These are phyloP conservation scores for Elgaria multicarinata DNA, from an alignment of 2,113 vertebrate genomes.

Conservation along the genomic window DNA sequence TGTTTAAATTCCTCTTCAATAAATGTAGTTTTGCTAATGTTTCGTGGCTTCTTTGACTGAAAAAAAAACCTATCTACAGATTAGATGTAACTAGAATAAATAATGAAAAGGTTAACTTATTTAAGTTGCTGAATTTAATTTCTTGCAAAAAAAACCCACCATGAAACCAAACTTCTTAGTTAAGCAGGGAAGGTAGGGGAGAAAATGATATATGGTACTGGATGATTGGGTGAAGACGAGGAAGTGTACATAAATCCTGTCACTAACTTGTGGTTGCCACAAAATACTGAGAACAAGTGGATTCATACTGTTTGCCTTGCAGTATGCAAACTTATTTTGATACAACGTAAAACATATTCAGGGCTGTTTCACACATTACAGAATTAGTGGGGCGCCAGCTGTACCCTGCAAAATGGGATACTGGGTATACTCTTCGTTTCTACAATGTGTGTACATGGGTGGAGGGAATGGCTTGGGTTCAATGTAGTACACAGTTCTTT, in stretches of 20 bases:
- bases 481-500: not conserved
- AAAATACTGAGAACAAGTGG: not conserved
- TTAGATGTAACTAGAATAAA: not conserved
- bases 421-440: not conserved
- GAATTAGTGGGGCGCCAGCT: not conserved
- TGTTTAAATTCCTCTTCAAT: conserved; percentile 31
- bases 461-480: not conserved
- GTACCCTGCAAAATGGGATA: not conserved
- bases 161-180: not conserved
- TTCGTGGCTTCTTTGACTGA: not conserved
- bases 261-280: not conserved
- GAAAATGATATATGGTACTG: not conserved
- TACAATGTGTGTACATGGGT: not conserved
- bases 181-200: not conserved
- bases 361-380: not conserved
- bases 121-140: not conserved
- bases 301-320: not conserved
- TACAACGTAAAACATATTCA: not conserved
- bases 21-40: conserved; percentile 40
- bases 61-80: not conserved
- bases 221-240: not conserved
- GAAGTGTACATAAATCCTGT: not conserved
- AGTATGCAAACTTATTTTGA: not conserved
- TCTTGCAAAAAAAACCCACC: not conserved
- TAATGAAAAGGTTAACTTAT: not conserved